Evolutionary conservation across 2,797 vertebrate genomes (phyloP).

Genomic region (Sciurus carolinensis): DNA sequence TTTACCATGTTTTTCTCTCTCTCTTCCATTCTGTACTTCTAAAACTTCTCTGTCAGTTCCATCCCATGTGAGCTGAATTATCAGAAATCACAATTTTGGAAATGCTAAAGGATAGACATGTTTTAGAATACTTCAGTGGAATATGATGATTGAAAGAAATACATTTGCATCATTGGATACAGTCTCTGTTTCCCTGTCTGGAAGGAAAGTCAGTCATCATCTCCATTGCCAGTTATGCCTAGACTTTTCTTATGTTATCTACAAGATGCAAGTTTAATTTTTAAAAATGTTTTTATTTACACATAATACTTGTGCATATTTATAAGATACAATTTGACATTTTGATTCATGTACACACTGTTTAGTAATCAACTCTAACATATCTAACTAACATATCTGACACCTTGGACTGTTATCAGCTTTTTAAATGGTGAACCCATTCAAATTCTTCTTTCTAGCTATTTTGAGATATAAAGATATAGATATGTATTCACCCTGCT

Average conservation of each 20-base stretch:
- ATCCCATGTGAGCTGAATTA: neutral
- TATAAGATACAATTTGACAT: neutral
- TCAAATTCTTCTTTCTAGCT: neutral
- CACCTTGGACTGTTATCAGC: neutral
- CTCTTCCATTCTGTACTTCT: neutral
- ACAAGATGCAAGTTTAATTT: neutral
- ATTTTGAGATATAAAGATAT: neutral
- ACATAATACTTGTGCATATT: neutral
- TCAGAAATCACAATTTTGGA: neutral
- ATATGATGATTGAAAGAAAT: neutral
- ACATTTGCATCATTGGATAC: neutral
- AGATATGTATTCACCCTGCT: neutral
- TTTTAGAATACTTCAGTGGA: neutral
- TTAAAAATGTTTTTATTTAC: neutral
- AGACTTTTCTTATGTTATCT: neutral
- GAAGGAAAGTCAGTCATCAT: neutral
- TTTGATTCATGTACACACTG: neutral
- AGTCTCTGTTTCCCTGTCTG: neutral
- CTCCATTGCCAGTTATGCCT: neutral
- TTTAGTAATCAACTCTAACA: neutral
- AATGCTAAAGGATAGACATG: neutral
- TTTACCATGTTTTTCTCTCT: neutral
- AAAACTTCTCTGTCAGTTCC: neutral
- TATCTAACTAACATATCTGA: neutral
- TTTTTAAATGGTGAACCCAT: neutral